phyloP scores from a whole-genome alignment of 2,888 invertebrate species.

The Corbicula japonica region DNA sequence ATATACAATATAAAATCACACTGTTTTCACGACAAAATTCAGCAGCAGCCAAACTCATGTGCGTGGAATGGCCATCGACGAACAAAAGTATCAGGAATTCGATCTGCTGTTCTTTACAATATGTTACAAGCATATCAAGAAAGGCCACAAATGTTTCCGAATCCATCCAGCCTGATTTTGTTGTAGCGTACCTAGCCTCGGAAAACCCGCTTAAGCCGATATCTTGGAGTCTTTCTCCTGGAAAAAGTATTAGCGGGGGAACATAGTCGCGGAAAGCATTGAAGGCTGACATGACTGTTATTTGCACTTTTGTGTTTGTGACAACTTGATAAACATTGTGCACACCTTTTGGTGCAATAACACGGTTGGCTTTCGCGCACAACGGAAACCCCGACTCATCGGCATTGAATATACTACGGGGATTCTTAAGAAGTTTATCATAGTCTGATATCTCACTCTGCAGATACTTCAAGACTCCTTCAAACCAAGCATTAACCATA shows the following conservation, averaged over 20 bases:
- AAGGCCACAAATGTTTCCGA: slow-evolving; percentile 28
- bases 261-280: slow-evolving; percentile 48
- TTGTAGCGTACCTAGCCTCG: too few relatives aligned
- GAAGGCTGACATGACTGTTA: slow-evolving; percentile 50
- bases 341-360: slow-evolving; percentile 21
- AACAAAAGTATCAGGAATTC: slow-evolving; percentile 29
- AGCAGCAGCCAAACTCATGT: slow-evolving; percentile 22
- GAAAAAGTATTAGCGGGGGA: slow-evolving; percentile 46
- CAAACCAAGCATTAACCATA: too few relatives aligned
- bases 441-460: slow-evolving; percentile 24
- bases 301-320: slow-evolving; percentile 38
- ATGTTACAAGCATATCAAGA: slow-evolving; percentile 5
- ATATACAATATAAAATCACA: slow-evolving; percentile 48
- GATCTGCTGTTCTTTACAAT: slow-evolving; percentile 7
- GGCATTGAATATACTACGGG: slow-evolving; percentile 31
- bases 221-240: slow-evolving; percentile 46
- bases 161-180: too few relatives aligned
- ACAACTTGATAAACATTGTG: slow-evolving; percentile 38
- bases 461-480: not conserved
- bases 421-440: slow-evolving; percentile 21
- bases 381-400: too few relatives aligned
- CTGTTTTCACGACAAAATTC: slow-evolving; percentile 17
- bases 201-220: slow-evolving; percentile 33
- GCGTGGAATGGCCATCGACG: slow-evolving; percentile 53
- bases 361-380: too few relatives aligned